phyloP scores from a whole-genome alignment of 2,113 vertebrate genomes.

The Vulpes vulpes region DNA sequence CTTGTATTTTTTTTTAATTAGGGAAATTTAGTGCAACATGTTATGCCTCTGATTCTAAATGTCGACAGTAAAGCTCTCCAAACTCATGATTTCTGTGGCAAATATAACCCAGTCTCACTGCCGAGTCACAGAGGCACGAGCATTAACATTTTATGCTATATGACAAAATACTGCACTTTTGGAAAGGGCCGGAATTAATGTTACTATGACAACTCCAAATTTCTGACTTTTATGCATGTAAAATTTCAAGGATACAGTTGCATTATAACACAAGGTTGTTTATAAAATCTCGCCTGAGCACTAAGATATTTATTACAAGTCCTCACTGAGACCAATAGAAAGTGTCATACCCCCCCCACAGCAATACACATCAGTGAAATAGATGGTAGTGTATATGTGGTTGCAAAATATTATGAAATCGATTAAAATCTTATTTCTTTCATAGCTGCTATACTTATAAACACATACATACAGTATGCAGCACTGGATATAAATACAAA shows the following conservation, averaged over 20 bases:
- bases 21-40: slow-evolving; percentile 72
- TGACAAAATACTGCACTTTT: slow-evolving; percentile 67
- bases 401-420: slow-evolving; percentile 80
- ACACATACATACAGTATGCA: slow-evolving; percentile 80
- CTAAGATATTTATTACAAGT: slow-evolving; percentile 64
- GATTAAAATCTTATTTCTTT: slow-evolving; percentile 84
- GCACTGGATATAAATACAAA: slow-evolving; percentile 83
- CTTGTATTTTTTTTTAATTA: slow-evolving; percentile 76
- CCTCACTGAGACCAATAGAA: slow-evolving; percentile 40
- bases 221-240: slow-evolving; percentile 75
- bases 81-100: slow-evolving; percentile 62
- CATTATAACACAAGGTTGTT: slow-evolving; percentile 59
- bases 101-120: slow-evolving; percentile 42
- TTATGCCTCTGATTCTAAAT: slow-evolving; percentile 72
- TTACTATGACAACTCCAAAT: slow-evolving; percentile 78
- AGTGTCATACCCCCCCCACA: neutral
- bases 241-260: slow-evolving; percentile 63
- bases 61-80: slow-evolving; percentile 59
- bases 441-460: slow-evolving; percentile 75
- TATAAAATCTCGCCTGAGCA: slow-evolving; percentile 45
- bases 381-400: neutral
- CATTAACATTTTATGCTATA: slow-evolving; percentile 73
- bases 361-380: slow-evolving; percentile 43
- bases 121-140: slow-evolving; percentile 48
- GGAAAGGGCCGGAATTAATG: slow-evolving; percentile 72